These are phyloP conservation scores for Sphaerodactylus townsendi DNA, from an alignment of 2,113 vertebrate genomes.

Conservation along the genomic window DNA sequence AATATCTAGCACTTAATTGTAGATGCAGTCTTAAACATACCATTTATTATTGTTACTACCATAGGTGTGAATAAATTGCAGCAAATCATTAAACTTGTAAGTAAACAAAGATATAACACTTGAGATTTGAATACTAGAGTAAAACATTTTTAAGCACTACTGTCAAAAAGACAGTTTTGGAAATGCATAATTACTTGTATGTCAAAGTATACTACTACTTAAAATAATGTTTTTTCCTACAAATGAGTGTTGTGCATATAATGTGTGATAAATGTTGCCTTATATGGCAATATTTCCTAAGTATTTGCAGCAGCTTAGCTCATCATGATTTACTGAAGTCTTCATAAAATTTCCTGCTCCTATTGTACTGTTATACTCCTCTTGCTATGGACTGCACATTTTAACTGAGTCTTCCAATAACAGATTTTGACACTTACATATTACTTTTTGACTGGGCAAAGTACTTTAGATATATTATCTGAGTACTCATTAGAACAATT, in stretches of 20 bases:
- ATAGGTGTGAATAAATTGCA: slow-evolving; percentile 62
- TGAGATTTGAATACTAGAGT: slow-evolving; percentile 53
- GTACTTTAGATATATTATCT: neutral
- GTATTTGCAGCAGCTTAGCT: neutral
- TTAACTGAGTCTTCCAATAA: neutral
- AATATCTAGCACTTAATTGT: slow-evolving; percentile 68
- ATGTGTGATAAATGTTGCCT: neutral
- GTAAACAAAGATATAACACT: slow-evolving; percentile 66
- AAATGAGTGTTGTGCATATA: neutral
- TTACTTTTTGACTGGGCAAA: neutral
- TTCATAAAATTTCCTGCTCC: no score
- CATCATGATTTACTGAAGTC: neutral
- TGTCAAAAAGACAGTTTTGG: slow-evolving; percentile 49
- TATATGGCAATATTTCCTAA: neutral
- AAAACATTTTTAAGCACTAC: slow-evolving; percentile 51
- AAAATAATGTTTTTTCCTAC: neutral
- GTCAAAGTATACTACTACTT: slow-evolving; percentile 34
- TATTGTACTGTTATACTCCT: no score
- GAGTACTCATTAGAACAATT: neutral
- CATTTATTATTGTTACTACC: slow-evolving; percentile 58
- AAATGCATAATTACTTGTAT: slow-evolving; percentile 53
- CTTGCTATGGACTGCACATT: neutral
- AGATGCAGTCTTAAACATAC: slow-evolving; percentile 59
- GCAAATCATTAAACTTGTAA: slow-evolving; percentile 59
- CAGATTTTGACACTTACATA: neutral